Base-by-base conservation (phyloP, 2,888 invertebrate genomes). In the Diadegma fenestrale region DNA sequence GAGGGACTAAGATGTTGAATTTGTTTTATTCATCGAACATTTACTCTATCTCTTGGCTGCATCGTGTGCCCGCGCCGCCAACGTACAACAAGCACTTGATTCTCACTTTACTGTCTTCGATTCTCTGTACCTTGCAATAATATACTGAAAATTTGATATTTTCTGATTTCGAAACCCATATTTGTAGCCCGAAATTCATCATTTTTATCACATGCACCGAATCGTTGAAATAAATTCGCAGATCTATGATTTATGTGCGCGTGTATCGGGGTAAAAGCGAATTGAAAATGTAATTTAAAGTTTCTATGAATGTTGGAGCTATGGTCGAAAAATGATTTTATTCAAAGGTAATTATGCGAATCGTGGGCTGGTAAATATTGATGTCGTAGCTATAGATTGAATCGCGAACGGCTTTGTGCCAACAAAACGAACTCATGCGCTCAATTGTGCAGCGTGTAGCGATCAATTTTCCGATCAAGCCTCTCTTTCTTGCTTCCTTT, bases 1-100 rank as follows among this genome's bases (percentile, higher is more conserved):
- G 69, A 61, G 69, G 61, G 64, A 58, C 75, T 66, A 58, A 30
- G 66, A 76, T 64, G 78, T 76, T 75, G 54, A 82, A 75, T 82
- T 82, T 85, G 82, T 82, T 85, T 85, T 85, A 85, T 85, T 85
- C 85, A 85, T 82, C 30, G 82, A 85, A 76, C 85, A 82, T 79
- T 85, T 80, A 82, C 85, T 82, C 76, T 51, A 51, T 73, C 64
- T 79, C 43, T 71, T 64, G 30, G 33, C 19, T 61, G 14, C 64
- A 19, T 22, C 51, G 12, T 64, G 19, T 7, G n/a, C 69, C 22
- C 14, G 0, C 37, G 37, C 37, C 37, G 10, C 37, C 26, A 5
- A n/a, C 26, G 58, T 22, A 45, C 58, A 58, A 61, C 33, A 45
- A 77, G n/a, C n/a, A 77, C 66, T 51, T 12, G 22, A 51, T 66